Evolutionary conservation across 2,888 invertebrate species (phyloP).

Genomic region (Cheilosia grossa): DNA sequence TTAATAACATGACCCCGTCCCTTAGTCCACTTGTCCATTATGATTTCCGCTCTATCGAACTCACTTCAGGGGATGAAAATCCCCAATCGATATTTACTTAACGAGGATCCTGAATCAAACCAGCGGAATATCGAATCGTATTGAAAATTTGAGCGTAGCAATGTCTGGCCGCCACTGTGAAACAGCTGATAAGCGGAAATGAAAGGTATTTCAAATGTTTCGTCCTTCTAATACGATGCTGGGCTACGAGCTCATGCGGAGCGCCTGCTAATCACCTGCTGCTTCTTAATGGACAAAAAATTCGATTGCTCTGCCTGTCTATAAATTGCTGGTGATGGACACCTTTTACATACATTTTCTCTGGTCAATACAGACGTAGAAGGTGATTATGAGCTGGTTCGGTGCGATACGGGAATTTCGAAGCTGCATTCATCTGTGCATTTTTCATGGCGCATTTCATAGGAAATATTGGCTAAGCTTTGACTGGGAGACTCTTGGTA

Average conservation of each 20-base stretch:
- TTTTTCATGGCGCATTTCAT: conserved; percentile 3
- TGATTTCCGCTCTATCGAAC: not conserved
- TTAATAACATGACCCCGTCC: too few species aligned
- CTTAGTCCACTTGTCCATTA: not conserved
- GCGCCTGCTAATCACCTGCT: conserved; percentile 28
- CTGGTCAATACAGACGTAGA: not conserved
- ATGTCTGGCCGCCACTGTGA: conserved; percentile 14
- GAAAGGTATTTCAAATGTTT: conserved; percentile 4
- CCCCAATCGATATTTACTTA: conserved; percentile 36
- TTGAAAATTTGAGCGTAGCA: conserved; percentile 7
- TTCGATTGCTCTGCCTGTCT: not conserved
- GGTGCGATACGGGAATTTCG: conserved; percentile 18
- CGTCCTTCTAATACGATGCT: not conserved
- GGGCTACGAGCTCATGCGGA: not conserved
- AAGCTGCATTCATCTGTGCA: conserved; percentile 34
- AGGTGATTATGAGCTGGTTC: not conserved
- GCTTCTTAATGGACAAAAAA: conserved; percentile 1
- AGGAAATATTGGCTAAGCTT: too few species aligned
- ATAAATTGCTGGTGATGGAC: not conserved
- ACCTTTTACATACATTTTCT: conserved; percentile 9
- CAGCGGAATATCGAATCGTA: conserved; percentile 2
- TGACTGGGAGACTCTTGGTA: not conserved
- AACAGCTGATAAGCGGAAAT: conserved; percentile 54
- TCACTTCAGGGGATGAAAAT: conserved; percentile 1
- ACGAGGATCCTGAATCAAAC: not conserved